Base-by-base conservation (phyloP, 1,140 invertebrate genomes). In the Conopomorpha cramerella region DNA sequence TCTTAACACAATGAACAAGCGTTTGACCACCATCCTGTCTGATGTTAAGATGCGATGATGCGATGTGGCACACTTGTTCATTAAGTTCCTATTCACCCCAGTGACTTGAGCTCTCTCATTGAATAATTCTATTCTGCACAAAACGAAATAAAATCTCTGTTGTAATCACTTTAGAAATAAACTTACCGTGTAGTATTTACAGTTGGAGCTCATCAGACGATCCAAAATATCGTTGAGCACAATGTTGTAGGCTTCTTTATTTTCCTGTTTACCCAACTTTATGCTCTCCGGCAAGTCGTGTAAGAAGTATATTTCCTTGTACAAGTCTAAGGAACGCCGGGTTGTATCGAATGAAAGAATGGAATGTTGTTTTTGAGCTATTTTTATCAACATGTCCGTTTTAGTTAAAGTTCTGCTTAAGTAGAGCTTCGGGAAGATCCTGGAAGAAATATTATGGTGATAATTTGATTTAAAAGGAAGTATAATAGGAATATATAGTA, bases 121-220 rank as follows among this genome's bases (percentile, higher is more conserved):
- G n/a, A n/a, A n/a, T 23, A 4, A 23, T 23, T 10, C 4, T 6
- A 23, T 23, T 23, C 19, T 6, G 4, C 4, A 23, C 19, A 23
- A 23, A 4, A 23, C 19, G n/a, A n/a, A n/a, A n/a, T n/a, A n/a
- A 38, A 31, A 31, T 19, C 17, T 23, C 10, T 16, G 7, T 17
- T 30, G 8, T 8, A 16, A 25, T 30, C n/a, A n/a, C n/a, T 28
- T n/a, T 25, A 7, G 12, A 32, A 31, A 28, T 13, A 35, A 28
- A 81, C 82, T 82, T 58, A 88, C 87, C 42, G 80, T 81, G 46
- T 84, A 77, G 67, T 80, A 78, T 65, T 85, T 87, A 36, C 81
- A 83, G 36, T 78, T 77, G 4, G 84, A 82, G 13, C 76, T 70
- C 49, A 84, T 63, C 12, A 76, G 13, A n/a, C 46, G 60, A 11